A percentile compares a stretch with the other conserved stretches of the same genome.
Evolutionary conservation across 2,888 invertebrate species (phyloP).

Genomic region (Agonopterix alstromeriana): DNA sequence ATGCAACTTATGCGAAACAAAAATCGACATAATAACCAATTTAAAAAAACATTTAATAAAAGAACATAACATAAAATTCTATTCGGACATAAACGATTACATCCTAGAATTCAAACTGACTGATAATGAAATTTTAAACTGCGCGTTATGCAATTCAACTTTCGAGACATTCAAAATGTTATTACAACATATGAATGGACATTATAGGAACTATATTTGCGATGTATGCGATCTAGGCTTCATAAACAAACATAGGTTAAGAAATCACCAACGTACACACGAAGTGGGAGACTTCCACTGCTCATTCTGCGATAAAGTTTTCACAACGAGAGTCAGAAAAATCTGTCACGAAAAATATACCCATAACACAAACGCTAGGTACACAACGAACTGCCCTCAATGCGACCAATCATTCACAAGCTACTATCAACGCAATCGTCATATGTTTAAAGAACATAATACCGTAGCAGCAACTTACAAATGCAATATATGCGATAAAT

Average conservation of each 20-base stretch:
- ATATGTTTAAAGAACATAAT: conserved; percentile 58
- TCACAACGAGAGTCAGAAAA: conserved; percentile 44
- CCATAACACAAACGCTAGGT: conserved; percentile 46
- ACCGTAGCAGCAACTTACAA: conserved; percentile 48
- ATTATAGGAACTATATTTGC: conserved; percentile 60
- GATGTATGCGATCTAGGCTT: conserved; percentile 58
- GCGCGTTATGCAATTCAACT: conserved; percentile 48
- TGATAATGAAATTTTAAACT: conserved; percentile 38
- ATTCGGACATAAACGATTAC: conserved; percentile 47
- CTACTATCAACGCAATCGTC: conserved; percentile 57
- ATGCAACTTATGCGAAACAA: conserved; percentile 41
- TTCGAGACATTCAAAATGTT: conserved; percentile 64
- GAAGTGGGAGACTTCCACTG: conserved; percentile 52
- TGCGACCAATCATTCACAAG: conserved; percentile 55
- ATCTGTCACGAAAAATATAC: conserved; percentile 61
- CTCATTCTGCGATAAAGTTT: conserved; percentile 52
- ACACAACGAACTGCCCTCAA: conserved; percentile 56
- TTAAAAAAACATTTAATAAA: conserved; percentile 45
- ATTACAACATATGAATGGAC: conserved; percentile 61
- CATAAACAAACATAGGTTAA: conserved; percentile 52
- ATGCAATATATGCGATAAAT: conserved; percentile 61
- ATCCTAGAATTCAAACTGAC: conserved; percentile 56
- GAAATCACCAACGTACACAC: conserved; percentile 52
- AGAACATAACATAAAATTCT: conserved; percentile 50
- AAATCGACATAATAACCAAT: conserved; percentile 28